Evolutionary conservation across 2,797 vertebrate species (phyloP).

Genomic region (Harpagifer antarcticus): DNA sequence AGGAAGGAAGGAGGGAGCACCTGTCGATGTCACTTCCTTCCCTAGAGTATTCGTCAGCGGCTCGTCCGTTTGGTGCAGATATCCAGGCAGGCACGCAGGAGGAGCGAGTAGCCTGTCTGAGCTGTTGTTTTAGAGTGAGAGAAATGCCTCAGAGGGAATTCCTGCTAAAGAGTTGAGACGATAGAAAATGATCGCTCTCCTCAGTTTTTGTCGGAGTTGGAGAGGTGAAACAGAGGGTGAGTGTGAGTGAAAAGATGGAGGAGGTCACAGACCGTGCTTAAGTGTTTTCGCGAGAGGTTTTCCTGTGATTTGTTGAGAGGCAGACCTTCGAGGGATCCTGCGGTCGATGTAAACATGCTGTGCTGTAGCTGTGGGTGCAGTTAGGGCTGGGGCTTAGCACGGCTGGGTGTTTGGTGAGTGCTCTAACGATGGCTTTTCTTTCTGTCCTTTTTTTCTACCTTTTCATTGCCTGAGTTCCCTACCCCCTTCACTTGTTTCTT

Average conservation of each 20-base stretch:
- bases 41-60: conserved; percentile 67
- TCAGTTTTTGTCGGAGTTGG: conserved; percentile 51
- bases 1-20: conserved; percentile 81
- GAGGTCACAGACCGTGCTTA: conserved; percentile 58
- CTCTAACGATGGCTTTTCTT: conserved; percentile 27
- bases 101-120: conserved; percentile 60
- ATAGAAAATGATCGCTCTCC: conserved; percentile 65
- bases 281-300: conserved; percentile 62
- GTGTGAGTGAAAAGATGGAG: conserved; percentile 44
- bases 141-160: conserved; percentile 63
- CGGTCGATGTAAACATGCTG: conserved; percentile 68
- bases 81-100: conserved; percentile 64
- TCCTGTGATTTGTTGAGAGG: conserved; percentile 77
- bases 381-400: conserved; percentile 49
- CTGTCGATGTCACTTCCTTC: conserved; percentile 87
- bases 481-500: conserved; percentile 5
- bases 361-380: conserved; percentile 36
- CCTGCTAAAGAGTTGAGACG: conserved; percentile 53
- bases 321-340: conserved; percentile 70
- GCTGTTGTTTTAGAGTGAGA: conserved; percentile 57
- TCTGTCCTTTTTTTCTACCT: not conserved
- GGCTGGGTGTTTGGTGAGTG: conserved; percentile 71
- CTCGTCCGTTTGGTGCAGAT: conserved; percentile 69
- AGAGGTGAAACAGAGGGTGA: conserved; percentile 55
- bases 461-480: conserved; percentile 13